Base-by-base conservation (phyloP, 2,888 invertebrate genomes). In the Drosophila histrio region DNA sequence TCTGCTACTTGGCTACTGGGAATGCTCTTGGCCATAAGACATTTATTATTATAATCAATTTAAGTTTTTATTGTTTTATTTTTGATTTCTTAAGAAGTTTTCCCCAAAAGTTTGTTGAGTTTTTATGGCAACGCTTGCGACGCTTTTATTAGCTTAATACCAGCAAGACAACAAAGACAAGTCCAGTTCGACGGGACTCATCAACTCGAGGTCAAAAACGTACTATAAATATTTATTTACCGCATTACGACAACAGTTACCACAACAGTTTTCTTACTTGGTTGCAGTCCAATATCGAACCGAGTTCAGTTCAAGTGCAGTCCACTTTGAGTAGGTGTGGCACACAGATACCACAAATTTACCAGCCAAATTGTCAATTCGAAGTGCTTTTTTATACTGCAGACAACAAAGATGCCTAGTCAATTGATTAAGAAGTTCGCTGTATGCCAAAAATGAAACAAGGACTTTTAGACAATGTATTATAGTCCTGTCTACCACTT, bases 161-260 rank as follows among this genome's bases (percentile, higher is more conserved):
- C 43, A 19, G 11, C 36, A 17, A 56, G 46, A 44, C 44, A 73
- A 52, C 50, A 67, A 44, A 36, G 32, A 30, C 30, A 43, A 15
- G 46, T 54, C 43, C 63, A 56, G 32, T 49, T 60, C 32, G n/a
- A 11, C 6, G n/a, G 32, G 43, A 28, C 54, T 71, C 46, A 54
- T 58, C 71, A 71, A 58, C 52, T 63, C 57, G 54, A 72, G 65
- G 64, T 58, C 59, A 66, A 72, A 57, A 62, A 76, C 77, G 72
- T 72, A 63, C 61, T 30, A 76, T 82, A 85, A 82, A 85, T 79
- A 85, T 82, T 73, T 73, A 71, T 69, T 41, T 49, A 52, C 60
- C 72, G 77, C 77, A 82, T 66, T 79, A 72, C 56, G 70, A 49
- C 44, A 15, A 62, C 54, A 43, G 54, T 67, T 81, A 39, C 41